Evolutionary conservation across 2,888 invertebrate species (phyloP), one percentile per base, ranked within the genome.

Genomic region (Homarus gammarus): DNA sequence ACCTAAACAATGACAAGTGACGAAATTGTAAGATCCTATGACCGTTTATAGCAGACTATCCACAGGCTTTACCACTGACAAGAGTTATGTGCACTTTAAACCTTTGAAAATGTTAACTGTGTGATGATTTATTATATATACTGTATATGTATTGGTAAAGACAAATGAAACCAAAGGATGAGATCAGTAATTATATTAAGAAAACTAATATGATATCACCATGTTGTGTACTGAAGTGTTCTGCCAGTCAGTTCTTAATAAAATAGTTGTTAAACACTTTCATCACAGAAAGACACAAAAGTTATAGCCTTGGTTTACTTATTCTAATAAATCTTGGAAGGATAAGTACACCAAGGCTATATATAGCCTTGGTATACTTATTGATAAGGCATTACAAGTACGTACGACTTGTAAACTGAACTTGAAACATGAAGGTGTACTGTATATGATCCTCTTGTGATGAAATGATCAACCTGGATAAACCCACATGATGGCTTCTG

Each of bases 201-300:
- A 81, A 82, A 73, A 82, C 73, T 87, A 82, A 64, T 82, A 81
- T 87, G 81, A 81, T 75, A 82, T 87, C 72, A 82, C 87, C 73
- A 82, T 64, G 87, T 87, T 82, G 81, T 87, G 87, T 84, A 84
- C 79, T 87, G 82, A 82, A 73, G 87, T 87, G 87, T 87, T 87
- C 87, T 87, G 87, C 87, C 87, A 87, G 87, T 87, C 87, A 87
- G 82, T 87, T 87, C 87, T 87, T 87, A 87, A 87, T 82, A 87
- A 87, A 87, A 87, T 81, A 82, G 82, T 87, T 87, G 87, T 79
- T 87, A 87, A 87, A 40, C 68, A 40, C 75, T 33, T 38, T n/a
- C n/a, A n/a, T n/a, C n/a, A n/a, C n/a, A n/a, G n/a, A n/a, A n/a
- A n/a, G n/a, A n/a, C n/a, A n/a, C n/a, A n/a, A n/a, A n/a, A n/a